Conservation (phyloP, 2,797 vertebrate genomes). For the Sebastes iracundus region DNA sequence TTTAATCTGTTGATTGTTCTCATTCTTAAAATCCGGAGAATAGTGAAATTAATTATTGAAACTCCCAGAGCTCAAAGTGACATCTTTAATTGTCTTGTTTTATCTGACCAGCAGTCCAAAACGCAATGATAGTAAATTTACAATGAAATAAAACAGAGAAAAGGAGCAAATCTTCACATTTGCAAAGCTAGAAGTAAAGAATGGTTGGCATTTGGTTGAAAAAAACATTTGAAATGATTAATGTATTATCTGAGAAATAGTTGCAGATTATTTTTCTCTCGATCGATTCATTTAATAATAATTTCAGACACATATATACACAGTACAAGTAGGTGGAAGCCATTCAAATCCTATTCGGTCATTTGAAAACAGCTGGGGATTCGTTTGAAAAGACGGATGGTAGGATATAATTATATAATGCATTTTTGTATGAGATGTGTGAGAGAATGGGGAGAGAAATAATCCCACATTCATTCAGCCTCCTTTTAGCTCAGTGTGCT, state of each 20-base stretch:
- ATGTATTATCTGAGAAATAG: neutral
- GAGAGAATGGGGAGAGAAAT: slow-evolving; percentile 25
- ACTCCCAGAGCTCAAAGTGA: neutral
- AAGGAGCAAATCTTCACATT: neutral
- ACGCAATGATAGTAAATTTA: neutral
- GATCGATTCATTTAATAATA: neutral
- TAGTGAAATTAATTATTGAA: neutral
- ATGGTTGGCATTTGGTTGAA: neutral
- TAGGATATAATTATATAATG: slow-evolving; percentile 23
- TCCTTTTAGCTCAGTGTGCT: slow-evolving; percentile 25
- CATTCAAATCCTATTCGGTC: neutral
- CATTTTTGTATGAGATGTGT: slow-evolving; percentile 19
- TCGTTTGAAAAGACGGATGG: neutral
- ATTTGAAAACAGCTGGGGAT: neutral
- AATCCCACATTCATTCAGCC: slow-evolving; percentile 9
- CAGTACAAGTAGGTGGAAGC: neutral
- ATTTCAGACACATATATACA: neutral
- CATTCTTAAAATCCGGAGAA: neutral
- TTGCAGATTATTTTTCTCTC: neutral
- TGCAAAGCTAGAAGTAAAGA: neutral
- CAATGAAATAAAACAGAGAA: neutral
- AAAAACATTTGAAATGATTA: neutral
- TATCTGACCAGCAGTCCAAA: neutral
- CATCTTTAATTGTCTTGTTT: neutral
- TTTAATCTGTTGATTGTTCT: neutral